Percentiles rank a stretch among this genome's conserved stretches.
Conservation (phyloP, 2,113 vertebrate species). For the Notarius lentiginosus region DNA sequence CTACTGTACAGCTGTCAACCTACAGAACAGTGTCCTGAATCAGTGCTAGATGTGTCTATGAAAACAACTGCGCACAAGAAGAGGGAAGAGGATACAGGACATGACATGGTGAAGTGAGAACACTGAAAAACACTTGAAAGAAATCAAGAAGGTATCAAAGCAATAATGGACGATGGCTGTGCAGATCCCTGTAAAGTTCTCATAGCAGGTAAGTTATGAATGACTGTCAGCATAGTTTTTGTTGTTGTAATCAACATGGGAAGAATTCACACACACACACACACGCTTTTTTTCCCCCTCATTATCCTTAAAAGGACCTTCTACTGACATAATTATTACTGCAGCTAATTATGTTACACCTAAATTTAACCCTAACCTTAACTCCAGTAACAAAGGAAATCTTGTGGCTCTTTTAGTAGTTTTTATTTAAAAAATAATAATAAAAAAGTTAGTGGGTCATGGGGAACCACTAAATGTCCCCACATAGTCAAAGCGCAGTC, state of each 20-base stretch:
- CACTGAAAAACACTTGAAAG: conserved; percentile 41
- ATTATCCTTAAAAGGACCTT: background rate
- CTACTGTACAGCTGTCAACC: background rate
- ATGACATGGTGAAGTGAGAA: conserved; percentile 52
- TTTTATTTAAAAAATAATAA: background rate
- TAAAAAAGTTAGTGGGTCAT: too few relatives aligned
- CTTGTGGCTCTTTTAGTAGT: background rate
- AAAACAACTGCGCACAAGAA: background rate
- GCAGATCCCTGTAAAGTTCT: conserved; percentile 52
- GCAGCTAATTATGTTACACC: background rate
- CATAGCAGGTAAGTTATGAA: conserved; percentile 58
- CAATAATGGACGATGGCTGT: conserved; percentile 56
- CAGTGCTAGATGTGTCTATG: background rate
- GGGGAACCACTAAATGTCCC: background rate
- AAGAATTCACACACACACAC: background rate
- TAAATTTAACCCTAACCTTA: background rate
- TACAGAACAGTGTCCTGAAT: background rate
- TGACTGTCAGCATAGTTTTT: background rate
- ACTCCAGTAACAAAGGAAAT: background rate
- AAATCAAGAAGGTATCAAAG: conserved; percentile 32
- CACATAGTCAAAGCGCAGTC: background rate
- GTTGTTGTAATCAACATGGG: background rate
- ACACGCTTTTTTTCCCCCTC: background rate
- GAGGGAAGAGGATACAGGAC: background rate
- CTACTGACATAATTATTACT: conserved; percentile 3